Conservation (phyloP, 2,888 invertebrate species). For the Meganola albula region DNA sequence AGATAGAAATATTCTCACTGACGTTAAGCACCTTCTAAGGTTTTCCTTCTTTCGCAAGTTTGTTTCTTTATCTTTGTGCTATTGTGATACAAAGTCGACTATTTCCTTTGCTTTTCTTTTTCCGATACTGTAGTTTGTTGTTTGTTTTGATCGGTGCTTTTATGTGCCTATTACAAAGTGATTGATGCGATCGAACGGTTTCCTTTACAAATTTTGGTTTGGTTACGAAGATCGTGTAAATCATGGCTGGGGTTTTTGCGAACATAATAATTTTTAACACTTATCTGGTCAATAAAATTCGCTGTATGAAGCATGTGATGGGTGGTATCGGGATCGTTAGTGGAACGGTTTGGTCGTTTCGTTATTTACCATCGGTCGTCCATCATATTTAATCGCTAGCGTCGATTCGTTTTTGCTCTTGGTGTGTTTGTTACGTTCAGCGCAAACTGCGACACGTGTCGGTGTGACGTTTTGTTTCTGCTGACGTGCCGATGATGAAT, state of each 20-base stretch:
- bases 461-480: constrained; percentile 44
- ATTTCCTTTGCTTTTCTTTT: constrained; percentile 47
- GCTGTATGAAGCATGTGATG: constrained; percentile 47
- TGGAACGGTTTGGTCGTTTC: constrained; percentile 54
- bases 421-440: constrained; percentile 33
- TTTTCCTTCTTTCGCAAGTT: constrained; percentile 21
- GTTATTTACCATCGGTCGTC: constrained; percentile 55
- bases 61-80: constrained; percentile 40
- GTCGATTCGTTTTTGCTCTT: constrained; percentile 41
- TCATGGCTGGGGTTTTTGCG: constrained; percentile 16
- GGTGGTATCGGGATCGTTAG: constrained; percentile 55
- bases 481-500: constrained; percentile 43
- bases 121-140: constrained; percentile 39
- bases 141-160: constrained; percentile 46
- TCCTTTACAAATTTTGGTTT: constrained; percentile 19
- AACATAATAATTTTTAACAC: constrained; percentile 35
- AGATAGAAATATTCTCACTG: constrained; percentile 56
- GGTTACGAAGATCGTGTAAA: constrained; percentile 16
- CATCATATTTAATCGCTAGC: constrained; percentile 66
- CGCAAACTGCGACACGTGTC: constrained; percentile 49
- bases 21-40: constrained; percentile 38
- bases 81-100: constrained; percentile 46
- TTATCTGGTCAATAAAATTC: constrained; percentile 50
- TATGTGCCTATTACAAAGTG: constrained; percentile 41
- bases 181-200: constrained; percentile 39